Conservation (phyloP, 2,797 vertebrate species). For the Phalanger gymnotis region DNA sequence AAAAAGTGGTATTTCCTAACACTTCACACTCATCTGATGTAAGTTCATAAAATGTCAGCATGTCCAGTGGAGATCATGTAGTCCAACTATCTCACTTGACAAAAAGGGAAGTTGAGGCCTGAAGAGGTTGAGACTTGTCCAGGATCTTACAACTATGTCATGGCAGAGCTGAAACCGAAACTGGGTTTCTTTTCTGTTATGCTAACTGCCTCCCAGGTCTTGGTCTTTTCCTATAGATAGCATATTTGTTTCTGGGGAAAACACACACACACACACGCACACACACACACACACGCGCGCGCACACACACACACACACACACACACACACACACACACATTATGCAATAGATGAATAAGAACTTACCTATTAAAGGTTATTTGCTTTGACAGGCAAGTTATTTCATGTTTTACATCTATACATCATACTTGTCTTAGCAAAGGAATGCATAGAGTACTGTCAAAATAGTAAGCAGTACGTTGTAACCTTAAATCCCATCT, state of each 20-base stretch:
- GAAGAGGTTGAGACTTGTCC: neutral
- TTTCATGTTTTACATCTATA: slow-evolving; percentile 76
- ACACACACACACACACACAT: slow-evolving; percentile 9
- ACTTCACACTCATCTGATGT: neutral
- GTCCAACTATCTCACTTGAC: neutral
- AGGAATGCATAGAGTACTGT: slow-evolving; percentile 34
- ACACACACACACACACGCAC: neutral
- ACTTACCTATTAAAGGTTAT: slow-evolving; percentile 24
- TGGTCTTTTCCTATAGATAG: neutral
- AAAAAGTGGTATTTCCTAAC: neutral
- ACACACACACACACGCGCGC: neutral
- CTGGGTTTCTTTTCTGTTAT: neutral
- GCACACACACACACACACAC: too few species aligned
- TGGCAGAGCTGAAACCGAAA: neutral
- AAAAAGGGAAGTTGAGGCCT: neutral
- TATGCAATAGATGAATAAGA: slow-evolving; percentile 38
- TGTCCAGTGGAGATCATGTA: neutral
- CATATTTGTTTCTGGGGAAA: neutral
- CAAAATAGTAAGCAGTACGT: slow-evolving; percentile 10
- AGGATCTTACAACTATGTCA: neutral
- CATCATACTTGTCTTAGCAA: slow-evolving; percentile 38
- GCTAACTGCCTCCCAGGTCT: neutral
- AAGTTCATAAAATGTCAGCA: neutral
- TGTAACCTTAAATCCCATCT: neutral
- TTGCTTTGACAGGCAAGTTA: slow-evolving; percentile 73